Base-by-base conservation (phyloP, 2,797 vertebrate species). In the Sebastes miniatus region DNA sequence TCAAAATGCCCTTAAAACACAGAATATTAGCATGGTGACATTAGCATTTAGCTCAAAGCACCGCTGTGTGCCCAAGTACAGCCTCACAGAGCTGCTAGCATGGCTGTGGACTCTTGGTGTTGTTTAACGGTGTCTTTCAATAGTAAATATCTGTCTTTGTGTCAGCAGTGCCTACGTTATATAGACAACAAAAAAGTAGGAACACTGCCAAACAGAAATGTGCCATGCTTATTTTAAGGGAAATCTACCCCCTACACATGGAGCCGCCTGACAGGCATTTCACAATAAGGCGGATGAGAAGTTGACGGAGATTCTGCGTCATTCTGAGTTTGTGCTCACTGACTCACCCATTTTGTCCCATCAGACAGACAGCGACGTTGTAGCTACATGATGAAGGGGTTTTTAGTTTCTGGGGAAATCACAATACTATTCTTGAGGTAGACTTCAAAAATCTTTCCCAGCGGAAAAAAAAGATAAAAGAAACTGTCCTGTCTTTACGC, bases 291-390 rank as follows among this genome's bases (percentile, higher is more conserved):
- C 76, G 56, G 20, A 66, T 73, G 34, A 76, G 59, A 88, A 69
- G 50, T 43, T 74, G 83, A 75, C 79, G 75, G 76, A 76, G 81
- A 57, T 78, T 78, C 78, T 62, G 69, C 82, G 66, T 90, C 86
- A 83, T 70, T 85, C 76, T 80, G 25, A 57, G 66, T 78, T 84
- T 77, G 47, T 79, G 54, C 88, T 87, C 84, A 84, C 83, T 90
- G 87, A 89, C 81, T 93, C 87, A 87, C 83, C 83, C 79, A 67
- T 73, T 91, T 83, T 74, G 77, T 91, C 77, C 90, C 88, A 78
- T 91, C 88, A 81, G 82, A 87, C 76, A 76, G 52, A 70, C 80
- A 73, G 63, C 79, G 72, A 80, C 9, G 62, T 22, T 64, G 83
- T 76, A 68, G 76, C 64, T 74, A 54, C 73, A 69, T 24, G 86